A percentile compares a stretch with the other conserved stretches of the same genome.
These are phyloP conservation scores for Platichthys flesus DNA, from an alignment of 2,113 vertebrate genomes.

Conservation along the genomic window DNA sequence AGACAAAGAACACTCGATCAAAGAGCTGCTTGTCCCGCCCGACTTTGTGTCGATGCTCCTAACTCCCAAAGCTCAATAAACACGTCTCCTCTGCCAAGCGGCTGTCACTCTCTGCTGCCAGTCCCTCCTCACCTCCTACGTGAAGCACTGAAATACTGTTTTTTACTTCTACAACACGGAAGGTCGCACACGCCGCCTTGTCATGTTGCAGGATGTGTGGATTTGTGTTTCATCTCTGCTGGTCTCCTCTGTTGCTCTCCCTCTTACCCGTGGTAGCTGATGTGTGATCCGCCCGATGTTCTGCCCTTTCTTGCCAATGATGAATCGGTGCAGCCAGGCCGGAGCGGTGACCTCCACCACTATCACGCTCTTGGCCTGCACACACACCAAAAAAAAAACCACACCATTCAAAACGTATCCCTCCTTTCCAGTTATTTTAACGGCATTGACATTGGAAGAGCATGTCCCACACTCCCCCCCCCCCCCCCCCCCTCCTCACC, in stretches of 20 bases:
- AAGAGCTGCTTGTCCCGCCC: neutral
- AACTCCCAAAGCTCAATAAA: neutral
- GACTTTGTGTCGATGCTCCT: neutral
- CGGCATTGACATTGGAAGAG: neutral
- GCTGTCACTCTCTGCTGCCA: neutral
- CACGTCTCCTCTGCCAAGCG: neutral
- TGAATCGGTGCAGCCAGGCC: conserved; percentile 87
- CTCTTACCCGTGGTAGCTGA: conserved; percentile 81
- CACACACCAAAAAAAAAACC: neutral
- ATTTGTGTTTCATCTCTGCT: neutral
- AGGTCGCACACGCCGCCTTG: neutral
- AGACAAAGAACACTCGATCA: neutral
- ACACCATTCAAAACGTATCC: neutral
- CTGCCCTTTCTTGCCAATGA: conserved; percentile 87
- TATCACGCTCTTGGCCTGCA: conserved; percentile 83
- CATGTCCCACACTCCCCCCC: too few relatives aligned
- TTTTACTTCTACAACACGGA: conserved; percentile 14
- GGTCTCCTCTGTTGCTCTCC: neutral
- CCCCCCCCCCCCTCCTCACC: conserved; percentile 62
- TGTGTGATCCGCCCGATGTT: conserved; percentile 86
- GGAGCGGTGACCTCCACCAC: conserved; percentile 84
- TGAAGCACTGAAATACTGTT: neutral
- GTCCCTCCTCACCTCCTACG: neutral
- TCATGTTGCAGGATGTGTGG: neutral
- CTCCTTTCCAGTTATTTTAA: neutral